A percentile compares a stretch with the other conserved stretches of the same genome.
Conservation (phyloP, 1,140 invertebrate species). For the Hestina assimilis region DNA sequence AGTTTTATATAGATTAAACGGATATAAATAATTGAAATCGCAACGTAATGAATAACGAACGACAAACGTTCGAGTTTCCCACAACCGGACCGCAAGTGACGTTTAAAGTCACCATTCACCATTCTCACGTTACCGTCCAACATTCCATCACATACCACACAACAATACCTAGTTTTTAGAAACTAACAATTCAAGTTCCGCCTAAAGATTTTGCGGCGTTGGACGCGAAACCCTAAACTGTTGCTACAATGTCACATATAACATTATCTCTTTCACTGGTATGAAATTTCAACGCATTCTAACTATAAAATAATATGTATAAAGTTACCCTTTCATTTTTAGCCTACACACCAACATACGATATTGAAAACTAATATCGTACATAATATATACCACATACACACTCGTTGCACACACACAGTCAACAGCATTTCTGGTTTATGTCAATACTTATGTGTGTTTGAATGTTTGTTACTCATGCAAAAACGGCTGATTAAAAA, state of each 20-base stretch:
- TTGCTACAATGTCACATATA: background rate
- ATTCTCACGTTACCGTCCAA: constrained; percentile 44
- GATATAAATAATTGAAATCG: constrained; percentile 1
- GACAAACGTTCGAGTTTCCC: constrained; percentile 32
- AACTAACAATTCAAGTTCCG: constrained; percentile 3
- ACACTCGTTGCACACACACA: too few species aligned
- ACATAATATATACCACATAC: too few species aligned
- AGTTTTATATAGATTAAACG: background rate
- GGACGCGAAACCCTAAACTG: background rate
- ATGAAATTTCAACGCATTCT: constrained; percentile 6
- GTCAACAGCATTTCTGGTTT: too few species aligned
- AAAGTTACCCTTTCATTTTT: background rate
- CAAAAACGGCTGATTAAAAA: too few species aligned
- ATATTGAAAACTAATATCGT: background rate
- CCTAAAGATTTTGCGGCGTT: background rate
- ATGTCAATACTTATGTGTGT: too few species aligned
- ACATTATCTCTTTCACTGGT: constrained; percentile 6
- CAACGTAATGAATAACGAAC: constrained; percentile 39
- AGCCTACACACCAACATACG: background rate
- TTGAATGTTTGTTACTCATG: too few species aligned
- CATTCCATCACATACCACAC: constrained; percentile 21
- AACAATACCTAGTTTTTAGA: constrained; percentile 6
- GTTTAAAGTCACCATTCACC: constrained; percentile 40
- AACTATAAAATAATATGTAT: background rate
- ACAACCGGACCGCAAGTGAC: constrained; percentile 46